These are phyloP conservation scores for Alauda arvensis DNA, from an alignment of 2,797 vertebrate species.

Conservation along the genomic window DNA sequence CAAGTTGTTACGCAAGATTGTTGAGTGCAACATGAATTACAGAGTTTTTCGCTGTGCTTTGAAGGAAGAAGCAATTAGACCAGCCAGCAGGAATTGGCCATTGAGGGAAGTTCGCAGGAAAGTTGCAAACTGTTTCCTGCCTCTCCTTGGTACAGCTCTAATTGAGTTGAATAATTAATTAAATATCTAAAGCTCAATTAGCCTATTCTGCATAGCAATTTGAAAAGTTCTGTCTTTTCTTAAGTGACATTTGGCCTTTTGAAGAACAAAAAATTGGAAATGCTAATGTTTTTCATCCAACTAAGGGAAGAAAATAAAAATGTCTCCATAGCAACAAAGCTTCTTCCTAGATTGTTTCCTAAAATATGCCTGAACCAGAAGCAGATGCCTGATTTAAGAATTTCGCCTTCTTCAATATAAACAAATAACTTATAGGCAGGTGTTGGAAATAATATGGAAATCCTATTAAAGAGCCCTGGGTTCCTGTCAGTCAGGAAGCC, in stretches of 20 bases:
- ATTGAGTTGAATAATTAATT: conserved; percentile 60
- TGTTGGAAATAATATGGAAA: conserved; percentile 88
- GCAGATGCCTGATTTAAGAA: conserved; percentile 84
- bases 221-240: conserved; percentile 65
- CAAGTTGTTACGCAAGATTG: not conserved
- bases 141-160: conserved; percentile 38
- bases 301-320: conserved; percentile 78
- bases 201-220: conserved; percentile 51
- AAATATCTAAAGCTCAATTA: conserved; percentile 51
- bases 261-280: conserved; percentile 80
- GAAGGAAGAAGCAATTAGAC: conserved; percentile 6
- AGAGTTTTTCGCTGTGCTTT: conserved; percentile 28
- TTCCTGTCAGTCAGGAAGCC: conserved; percentile 80
- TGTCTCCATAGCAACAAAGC: conserved; percentile 84
- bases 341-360: conserved; percentile 81
- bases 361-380: conserved; percentile 81
- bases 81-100: not conserved
- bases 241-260: conserved; percentile 74
- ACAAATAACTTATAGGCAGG: conserved; percentile 87
- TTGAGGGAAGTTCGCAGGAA: conserved; percentile 4
- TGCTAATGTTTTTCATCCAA: conserved; percentile 78
- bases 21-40: conserved; percentile 2
- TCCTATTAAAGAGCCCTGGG: conserved; percentile 78
- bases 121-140: not conserved
- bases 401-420: conserved; percentile 80